Conservation (phyloP, 2,888 invertebrate species). For the Stictocephala bisonia region DNA sequence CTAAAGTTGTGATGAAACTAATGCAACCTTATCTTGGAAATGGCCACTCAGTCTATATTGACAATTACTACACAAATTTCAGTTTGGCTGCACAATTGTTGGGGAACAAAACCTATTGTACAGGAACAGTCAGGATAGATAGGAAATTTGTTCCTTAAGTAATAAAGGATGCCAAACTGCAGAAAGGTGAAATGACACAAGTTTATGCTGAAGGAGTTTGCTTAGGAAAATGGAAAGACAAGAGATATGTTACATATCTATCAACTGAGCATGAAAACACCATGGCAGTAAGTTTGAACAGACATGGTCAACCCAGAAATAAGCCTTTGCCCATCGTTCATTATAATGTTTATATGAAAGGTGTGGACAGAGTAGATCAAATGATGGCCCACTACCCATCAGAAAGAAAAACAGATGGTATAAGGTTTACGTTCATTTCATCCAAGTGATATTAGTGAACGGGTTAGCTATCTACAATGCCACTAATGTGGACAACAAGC, state of each 20-base stretch:
- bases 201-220: neutral
- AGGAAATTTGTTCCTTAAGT: constrained; percentile 32
- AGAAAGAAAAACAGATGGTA: constrained; percentile 37
- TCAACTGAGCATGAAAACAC: constrained; percentile 15
- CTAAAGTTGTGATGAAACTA: constrained; percentile 14
- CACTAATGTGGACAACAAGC: neutral
- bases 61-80: constrained; percentile 21
- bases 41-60: neutral
- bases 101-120: constrained; percentile 35
- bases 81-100: constrained; percentile 7
- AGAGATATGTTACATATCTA: neutral
- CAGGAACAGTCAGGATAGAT: constrained; percentile 39
- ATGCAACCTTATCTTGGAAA: constrained; percentile 23
- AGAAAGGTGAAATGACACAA: constrained; percentile 32
- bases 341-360: constrained; percentile 37
- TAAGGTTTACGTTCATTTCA: constrained; percentile 16
- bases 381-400: constrained; percentile 37
- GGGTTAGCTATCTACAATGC: constrained; percentile 7
- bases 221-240: constrained; percentile 14
- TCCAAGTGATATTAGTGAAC: constrained; percentile 6
- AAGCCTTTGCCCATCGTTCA: constrained; percentile 33
- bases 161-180: constrained; percentile 28
- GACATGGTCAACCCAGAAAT: neutral
- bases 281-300: constrained; percentile 9
- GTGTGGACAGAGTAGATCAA: constrained; percentile 44